phyloP scores from a whole-genome alignment of 2,888 invertebrate species.

The Rotaria sp. region DNA sequence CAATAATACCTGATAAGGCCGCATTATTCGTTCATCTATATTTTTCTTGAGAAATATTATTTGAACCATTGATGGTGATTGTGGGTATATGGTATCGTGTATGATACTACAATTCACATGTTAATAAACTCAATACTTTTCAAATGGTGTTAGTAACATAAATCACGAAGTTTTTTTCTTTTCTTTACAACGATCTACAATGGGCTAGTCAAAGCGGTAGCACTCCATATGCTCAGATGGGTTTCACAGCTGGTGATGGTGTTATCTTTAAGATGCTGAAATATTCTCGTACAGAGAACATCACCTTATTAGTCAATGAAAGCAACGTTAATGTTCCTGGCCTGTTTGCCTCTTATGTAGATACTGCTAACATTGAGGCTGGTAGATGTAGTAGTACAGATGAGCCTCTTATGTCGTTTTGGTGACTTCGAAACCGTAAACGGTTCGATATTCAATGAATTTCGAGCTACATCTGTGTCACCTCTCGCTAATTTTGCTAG shows the following conservation, averaged over 20 bases:
- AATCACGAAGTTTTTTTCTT: constrained; percentile 15
- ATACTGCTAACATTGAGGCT: neutral
- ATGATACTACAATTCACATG: neutral
- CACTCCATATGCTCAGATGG: neutral
- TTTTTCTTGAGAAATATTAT: neutral
- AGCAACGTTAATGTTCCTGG: constrained; percentile 31
- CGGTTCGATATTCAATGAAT: neutral
- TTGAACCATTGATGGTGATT: constrained; percentile 30
- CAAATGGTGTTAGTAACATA: constrained; percentile 42
- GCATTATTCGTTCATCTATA: neutral
- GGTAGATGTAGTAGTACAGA: neutral
- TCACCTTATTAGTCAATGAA: neutral
- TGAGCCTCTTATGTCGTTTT: neutral
- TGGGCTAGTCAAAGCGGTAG: neutral
- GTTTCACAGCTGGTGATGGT: constrained; percentile 35
- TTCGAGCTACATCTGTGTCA: neutral
- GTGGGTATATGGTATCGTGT: constrained; percentile 30
- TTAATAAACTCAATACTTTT: constrained; percentile 42
- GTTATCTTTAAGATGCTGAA: neutral
- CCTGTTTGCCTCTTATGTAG: constrained; percentile 13
- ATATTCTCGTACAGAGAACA: neutral
- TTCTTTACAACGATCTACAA: constrained; percentile 5
- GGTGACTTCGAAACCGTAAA: neutral
- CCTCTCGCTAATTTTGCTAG: neutral
- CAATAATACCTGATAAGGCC: neutral